Evolutionary conservation across 2,797 vertebrate genomes (phyloP), one percentile per base, ranked within the genome.

Genomic region (Artibeus jamaicensis): DNA sequence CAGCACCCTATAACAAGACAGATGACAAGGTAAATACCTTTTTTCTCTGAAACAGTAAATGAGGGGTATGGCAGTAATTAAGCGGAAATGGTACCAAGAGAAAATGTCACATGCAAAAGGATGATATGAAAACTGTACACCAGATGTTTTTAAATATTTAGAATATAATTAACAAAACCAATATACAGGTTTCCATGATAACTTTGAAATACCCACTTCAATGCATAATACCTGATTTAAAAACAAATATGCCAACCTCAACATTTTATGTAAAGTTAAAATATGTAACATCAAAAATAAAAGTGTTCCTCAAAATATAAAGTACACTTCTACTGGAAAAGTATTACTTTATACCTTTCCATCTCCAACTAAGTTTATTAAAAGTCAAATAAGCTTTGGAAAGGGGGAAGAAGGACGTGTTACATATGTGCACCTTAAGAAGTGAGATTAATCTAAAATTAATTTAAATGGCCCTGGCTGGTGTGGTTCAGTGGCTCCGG

Each of bases 81-180:
- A 67, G n/a, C 32, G 85, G 57, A 92, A 79, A 55, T 9, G 44
- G 91, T 32, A 39, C 44, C 39, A 65, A 3, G 29, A 62, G 34
- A 65, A 83, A 93, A 95, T 34, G 70, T 57, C 44, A 71, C 83
- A 71, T 71, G 48, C 14, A 77, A 82, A 93, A 95, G n/a, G 53
- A 10, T 59, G 73, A 67, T 32, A 78, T 48, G n/a, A 83, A 93
- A 91, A 67, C 22, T 48, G 3, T 32, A 78, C 26, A 34, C 1
- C 89, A 24, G 32, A 70, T 59, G 3, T 81, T 76, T 37, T 18
- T 26, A 68, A 65, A 93, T 83, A 85, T 67, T 59, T 59, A 74
- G 29, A 91, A 82, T 70, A 76, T 57, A 42, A 59, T 65, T 70
- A 76, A n/a, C 67, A 78, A 82, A 86, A 89, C 67, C 81, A 85